These are phyloP conservation scores for Tinamus guttatus DNA, from an alignment of 2,113 vertebrate genomes.

Conservation along the genomic window DNA sequence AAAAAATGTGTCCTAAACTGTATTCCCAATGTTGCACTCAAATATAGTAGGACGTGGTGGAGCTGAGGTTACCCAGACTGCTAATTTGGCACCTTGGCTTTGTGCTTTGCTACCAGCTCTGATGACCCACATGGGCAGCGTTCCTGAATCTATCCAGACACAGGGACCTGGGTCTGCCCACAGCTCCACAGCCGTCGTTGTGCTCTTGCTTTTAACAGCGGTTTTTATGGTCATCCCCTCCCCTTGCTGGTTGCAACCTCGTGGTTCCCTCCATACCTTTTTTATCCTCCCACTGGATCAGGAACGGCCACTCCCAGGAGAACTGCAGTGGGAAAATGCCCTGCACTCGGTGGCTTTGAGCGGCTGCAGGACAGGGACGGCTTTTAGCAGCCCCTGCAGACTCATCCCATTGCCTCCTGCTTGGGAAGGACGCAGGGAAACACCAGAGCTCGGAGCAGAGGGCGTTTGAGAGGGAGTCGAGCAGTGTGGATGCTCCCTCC, in stretches of 20 bases:
- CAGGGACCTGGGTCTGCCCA: neutral
- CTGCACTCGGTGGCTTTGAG: neutral
- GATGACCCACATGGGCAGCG: rapidly evolving
- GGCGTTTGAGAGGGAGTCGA: neutral
- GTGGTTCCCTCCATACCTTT: neutral
- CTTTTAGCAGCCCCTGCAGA: neutral
- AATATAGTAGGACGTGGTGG: neutral
- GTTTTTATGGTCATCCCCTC: neutral
- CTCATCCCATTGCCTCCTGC: rapidly evolving
- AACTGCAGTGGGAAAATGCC: neutral
- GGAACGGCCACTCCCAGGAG: neutral
- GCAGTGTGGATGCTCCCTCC: rapidly evolving
- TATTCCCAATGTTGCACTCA: neutral
- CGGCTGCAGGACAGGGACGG: neutral
- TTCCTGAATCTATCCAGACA: neutral
- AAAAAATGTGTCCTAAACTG: neutral
- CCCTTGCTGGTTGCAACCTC: neutral
- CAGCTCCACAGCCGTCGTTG: too few relatives aligned
- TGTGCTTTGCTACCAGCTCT: neutral
- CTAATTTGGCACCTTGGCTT: neutral
- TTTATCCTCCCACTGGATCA: neutral
- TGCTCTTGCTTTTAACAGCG: neutral
- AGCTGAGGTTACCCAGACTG: neutral
- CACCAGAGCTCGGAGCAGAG: neutral
- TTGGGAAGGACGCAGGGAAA: neutral